Conservation (phyloP, 1,140 invertebrate genomes). For the Cydia splendana region DNA sequence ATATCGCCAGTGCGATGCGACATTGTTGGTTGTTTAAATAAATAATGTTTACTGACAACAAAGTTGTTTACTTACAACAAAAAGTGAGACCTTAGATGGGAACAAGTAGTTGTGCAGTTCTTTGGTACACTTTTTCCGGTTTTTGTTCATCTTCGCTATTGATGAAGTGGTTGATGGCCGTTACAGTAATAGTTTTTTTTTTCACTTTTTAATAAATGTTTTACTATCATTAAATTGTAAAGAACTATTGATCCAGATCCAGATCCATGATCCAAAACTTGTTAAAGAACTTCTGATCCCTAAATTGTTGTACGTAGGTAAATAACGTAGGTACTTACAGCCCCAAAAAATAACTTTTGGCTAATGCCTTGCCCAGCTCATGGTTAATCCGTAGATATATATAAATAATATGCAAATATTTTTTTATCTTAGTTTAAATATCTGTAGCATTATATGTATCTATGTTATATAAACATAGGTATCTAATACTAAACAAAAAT, state of each 20-base stretch:
- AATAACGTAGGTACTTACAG: no score
- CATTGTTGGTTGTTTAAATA: constrained; percentile 9
- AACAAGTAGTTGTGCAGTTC: background rate
- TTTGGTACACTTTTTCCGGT: background rate
- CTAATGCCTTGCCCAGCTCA: no score
- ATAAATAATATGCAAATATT: no score
- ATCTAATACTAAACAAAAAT: background rate
- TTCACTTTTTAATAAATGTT: background rate
- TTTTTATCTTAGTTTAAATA: no score
- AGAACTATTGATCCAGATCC: no score
- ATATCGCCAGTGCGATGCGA: constrained; percentile 34
- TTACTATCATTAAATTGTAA: background rate
- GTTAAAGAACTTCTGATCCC: no score
- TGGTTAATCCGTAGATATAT: no score
- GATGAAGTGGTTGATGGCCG: background rate
- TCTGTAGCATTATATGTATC: no score
- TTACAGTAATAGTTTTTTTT: background rate
- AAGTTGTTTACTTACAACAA: constrained; percentile 7
- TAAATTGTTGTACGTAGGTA: no score
- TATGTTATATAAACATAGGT: background rate
- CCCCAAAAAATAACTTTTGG: no score
- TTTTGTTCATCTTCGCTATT: background rate
- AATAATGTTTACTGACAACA: constrained; percentile 16
- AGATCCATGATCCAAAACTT: no score
- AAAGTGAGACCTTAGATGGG: background rate